These are phyloP conservation scores for Cryptops parisi DNA, from an alignment of 2,888 invertebrate species.

Conservation along the genomic window DNA sequence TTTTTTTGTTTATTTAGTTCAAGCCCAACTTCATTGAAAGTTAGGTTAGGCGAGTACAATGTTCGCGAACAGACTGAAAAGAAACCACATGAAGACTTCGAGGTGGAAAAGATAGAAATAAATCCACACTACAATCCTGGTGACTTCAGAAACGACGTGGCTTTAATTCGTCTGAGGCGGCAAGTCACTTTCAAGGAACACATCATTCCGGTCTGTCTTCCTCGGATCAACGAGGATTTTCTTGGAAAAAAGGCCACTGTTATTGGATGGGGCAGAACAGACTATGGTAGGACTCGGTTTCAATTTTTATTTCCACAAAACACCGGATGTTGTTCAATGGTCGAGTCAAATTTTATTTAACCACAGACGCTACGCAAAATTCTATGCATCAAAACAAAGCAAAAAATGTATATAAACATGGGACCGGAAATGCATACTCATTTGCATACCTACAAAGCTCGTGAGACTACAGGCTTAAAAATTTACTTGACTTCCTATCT, in stretches of 20 bases:
- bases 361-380: too few relatives aligned
- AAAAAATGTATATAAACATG: too few relatives aligned
- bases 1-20: conserved; percentile 10
- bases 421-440: too few relatives aligned
- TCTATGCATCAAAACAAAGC: too few relatives aligned
- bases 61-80: conserved; percentile 64
- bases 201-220: conserved; percentile 81
- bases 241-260: conserved; percentile 81
- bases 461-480: too few relatives aligned
- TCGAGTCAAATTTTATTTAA: too few relatives aligned
- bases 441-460: too few relatives aligned
- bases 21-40: conserved; percentile 41
- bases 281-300: conserved; percentile 72
- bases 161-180: conserved; percentile 43
- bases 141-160: conserved; percentile 82
- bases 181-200: conserved; percentile 80
- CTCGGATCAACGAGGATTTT: conserved; percentile 55
- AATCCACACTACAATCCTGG: conserved; percentile 80
- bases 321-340: too few relatives aligned
- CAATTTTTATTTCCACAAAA: too few relatives aligned
- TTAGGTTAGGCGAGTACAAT: conserved; percentile 85
- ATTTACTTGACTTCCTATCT: too few relatives aligned
- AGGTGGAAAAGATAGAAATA: conserved; percentile 73
- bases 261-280: conserved; percentile 77
- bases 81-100: conserved; percentile 70